These are phyloP conservation scores for Drosophila acutilabella DNA, from an alignment of 2,888 invertebrate genomes.

Conservation along the genomic window DNA sequence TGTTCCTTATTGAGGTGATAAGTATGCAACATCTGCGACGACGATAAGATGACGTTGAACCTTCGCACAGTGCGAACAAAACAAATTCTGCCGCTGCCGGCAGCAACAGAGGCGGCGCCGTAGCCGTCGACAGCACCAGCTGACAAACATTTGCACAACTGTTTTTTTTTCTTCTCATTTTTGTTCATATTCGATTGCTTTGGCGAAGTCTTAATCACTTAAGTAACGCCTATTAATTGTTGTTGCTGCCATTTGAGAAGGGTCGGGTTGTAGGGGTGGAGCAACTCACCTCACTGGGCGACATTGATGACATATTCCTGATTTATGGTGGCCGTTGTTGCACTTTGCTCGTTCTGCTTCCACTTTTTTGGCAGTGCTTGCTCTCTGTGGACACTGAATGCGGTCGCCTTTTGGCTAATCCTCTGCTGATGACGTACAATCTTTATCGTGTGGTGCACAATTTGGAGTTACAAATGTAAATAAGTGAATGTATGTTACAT, in stretches of 20 bases:
- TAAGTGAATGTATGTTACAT: conserved; percentile 27
- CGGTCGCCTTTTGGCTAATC: conserved; percentile 18
- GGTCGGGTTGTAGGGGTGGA: not conserved
- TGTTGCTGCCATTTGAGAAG: not conserved
- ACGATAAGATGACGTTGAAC: conserved; percentile 69
- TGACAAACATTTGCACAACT: conserved; percentile 70
- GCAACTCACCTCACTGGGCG: conserved; percentile 80
- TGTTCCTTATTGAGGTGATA: conserved; percentile 31
- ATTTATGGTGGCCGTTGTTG: conserved; percentile 43
- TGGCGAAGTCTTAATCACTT: conserved; percentile 13
- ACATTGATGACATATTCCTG: conserved; percentile 78
- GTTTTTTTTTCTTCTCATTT: conserved; percentile 18
- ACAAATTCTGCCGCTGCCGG: conserved; percentile 8
- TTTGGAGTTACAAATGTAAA: conserved; percentile 40
- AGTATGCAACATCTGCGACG: conserved; percentile 10
- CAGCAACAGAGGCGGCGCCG: conserved; percentile 4
- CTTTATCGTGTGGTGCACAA: conserved; percentile 30
- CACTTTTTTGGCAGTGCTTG: conserved; percentile 38
- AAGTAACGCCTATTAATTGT: conserved; percentile 7
- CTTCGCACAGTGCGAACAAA: conserved; percentile 4
- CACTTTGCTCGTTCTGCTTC: conserved; percentile 35
- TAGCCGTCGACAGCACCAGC: conserved; percentile 9
- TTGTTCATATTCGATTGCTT: not conserved
- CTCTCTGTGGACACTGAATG: conserved; percentile 19
- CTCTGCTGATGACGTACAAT: conserved; percentile 24